phyloP scores from a whole-genome alignment of 2,797 vertebrate genomes.

The Brotula barbata region DNA sequence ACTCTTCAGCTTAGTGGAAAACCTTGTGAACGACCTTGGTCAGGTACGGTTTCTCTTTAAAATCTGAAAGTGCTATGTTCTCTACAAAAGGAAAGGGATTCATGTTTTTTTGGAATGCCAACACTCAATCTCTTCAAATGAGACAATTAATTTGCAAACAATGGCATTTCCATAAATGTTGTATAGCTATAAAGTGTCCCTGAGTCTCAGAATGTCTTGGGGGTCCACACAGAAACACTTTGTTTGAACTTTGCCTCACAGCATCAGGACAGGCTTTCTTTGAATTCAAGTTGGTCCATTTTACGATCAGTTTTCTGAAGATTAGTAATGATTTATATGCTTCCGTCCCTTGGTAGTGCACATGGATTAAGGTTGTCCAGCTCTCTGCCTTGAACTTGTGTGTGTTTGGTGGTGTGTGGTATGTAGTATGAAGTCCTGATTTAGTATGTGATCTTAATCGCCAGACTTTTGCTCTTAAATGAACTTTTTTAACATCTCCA shows the following conservation, averaged over 20 bases:
- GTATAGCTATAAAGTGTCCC: conserved; percentile 3
- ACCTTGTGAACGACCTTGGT: too few relatives aligned
- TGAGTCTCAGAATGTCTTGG: conserved; percentile 30
- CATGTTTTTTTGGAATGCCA: too few relatives aligned
- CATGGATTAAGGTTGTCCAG: conserved; percentile 87
- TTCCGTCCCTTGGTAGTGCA: conserved; percentile 88
- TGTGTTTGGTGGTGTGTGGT: conserved; percentile 21
- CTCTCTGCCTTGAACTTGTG: conserved; percentile 70
- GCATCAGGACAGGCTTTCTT: conserved; percentile 84
- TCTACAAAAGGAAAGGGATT: too few relatives aligned
- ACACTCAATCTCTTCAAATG: too few relatives aligned
- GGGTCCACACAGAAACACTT: conserved; percentile 66
- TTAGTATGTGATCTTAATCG: conserved; percentile 40
- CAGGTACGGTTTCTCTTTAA: too few relatives aligned
- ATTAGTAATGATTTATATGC: conserved; percentile 94
- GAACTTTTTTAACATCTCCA: conserved; percentile 39
- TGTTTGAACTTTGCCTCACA: conserved; percentile 89
- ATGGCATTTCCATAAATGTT: conserved; percentile 20
- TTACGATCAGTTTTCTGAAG: conserved; percentile 89
- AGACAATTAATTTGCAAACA: too few relatives aligned
- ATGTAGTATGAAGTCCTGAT: conserved; percentile 21
- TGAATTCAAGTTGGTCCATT: conserved; percentile 88
- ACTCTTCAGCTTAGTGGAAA: too few relatives aligned
- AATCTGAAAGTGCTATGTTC: too few relatives aligned
- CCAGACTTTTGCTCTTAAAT: conserved; percentile 30